Evolutionary conservation across 2,888 invertebrate genomes (phyloP).

Genomic region (Lagria hirta): DNA sequence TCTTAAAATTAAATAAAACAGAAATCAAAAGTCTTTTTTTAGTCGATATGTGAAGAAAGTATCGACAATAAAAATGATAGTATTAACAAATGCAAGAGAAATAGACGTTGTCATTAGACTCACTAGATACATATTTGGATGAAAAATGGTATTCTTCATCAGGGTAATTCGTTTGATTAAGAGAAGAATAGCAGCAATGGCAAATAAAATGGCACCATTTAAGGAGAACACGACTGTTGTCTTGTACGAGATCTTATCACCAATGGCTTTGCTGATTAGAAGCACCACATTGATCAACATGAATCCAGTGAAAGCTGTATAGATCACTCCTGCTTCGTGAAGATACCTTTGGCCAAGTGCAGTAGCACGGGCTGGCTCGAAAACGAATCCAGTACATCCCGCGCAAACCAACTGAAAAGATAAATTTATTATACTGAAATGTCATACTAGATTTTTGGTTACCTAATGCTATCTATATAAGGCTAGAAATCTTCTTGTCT

Average conservation of each 20-base stretch:
- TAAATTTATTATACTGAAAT: constrained; percentile 2
- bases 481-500: constrained; percentile 21
- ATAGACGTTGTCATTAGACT: constrained; percentile 68
- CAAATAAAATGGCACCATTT: constrained; percentile 63
- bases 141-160: constrained; percentile 56
- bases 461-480: constrained; percentile 3
- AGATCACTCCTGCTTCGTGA: constrained; percentile 66
- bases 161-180: constrained; percentile 54
- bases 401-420: constrained; percentile 60
- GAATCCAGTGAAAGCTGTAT: constrained; percentile 66
- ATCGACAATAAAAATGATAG: constrained; percentile 63
- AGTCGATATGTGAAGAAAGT: constrained; percentile 63
- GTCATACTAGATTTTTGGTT: background rate
- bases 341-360: constrained; percentile 59
- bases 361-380: constrained; percentile 63
- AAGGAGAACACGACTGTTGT: constrained; percentile 65
- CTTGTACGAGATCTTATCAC: constrained; percentile 65
- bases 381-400: constrained; percentile 64
- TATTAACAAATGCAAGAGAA: constrained; percentile 64
- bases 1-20: constrained; percentile 7
- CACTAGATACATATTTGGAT: constrained; percentile 64
- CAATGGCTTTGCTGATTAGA: constrained; percentile 62
- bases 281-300: constrained; percentile 66
- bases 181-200: constrained; percentile 66
- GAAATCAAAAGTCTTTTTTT: constrained; percentile 56